Evolutionary conservation across 2,113 vertebrate genomes (phyloP).

Genomic region (Nothobranchius furzeri): DNA sequence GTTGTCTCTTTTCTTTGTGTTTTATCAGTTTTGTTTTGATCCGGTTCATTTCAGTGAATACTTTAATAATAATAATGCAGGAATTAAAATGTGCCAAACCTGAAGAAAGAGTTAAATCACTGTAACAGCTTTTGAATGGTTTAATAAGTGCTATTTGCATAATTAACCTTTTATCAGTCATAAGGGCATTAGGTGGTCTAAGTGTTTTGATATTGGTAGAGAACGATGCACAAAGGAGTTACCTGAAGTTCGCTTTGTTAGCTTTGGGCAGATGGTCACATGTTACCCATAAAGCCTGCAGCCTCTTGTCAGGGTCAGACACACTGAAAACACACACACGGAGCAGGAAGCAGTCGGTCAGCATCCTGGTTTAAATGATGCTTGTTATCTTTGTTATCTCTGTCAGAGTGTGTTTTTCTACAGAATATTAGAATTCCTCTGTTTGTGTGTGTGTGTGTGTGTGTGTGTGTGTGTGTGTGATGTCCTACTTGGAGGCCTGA

Average conservation of each 20-base stretch:
- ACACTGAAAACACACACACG: constrained; percentile 77
- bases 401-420: constrained; percentile 10
- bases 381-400: not conserved
- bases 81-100: no score
- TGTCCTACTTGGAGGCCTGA: constrained; percentile 89
- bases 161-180: no score
- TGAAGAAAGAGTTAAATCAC: no score
- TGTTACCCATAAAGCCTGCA: constrained; percentile 93
- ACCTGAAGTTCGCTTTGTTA: constrained; percentile 94
- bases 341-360: not conserved
- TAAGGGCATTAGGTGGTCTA: no score
- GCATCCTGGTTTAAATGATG: not conserved
- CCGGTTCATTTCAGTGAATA: no score
- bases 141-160: no score
- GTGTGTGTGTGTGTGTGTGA: not conserved
- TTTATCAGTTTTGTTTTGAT: no score
- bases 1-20: no score
- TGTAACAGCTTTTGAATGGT: no score
- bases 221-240: not conserved
- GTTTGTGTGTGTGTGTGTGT: no score
- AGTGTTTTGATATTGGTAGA: no score
- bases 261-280: constrained; percentile 91
- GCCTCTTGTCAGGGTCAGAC: constrained; percentile 90
- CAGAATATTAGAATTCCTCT: constrained; percentile 13
- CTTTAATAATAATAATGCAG: no score